Percentiles rank a stretch among this genome's conserved stretches.
phyloP scores from a whole-genome alignment of 1,140 invertebrate genomes.

The Nomia melanderi region DNA sequence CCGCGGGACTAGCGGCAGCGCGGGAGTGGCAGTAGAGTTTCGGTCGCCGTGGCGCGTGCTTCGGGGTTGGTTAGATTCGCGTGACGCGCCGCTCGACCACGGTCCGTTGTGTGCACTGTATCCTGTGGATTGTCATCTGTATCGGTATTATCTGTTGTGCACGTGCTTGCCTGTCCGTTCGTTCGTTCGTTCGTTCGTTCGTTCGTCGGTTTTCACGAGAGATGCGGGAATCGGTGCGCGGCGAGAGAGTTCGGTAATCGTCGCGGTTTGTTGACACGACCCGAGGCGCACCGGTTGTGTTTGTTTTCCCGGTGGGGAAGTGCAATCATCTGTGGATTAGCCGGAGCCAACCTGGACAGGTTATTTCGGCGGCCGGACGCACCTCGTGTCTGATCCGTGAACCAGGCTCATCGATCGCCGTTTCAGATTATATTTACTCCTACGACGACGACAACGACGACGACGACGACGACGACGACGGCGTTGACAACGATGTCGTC shows the following conservation, averaged over 20 bases:
- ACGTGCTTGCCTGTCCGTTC: too few species aligned
- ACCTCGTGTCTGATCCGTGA: conserved; percentile 43
- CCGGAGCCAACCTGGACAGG: conserved; percentile 44
- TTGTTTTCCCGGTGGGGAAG: conserved; percentile 31
- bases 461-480: too few species aligned
- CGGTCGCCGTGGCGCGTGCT: conserved; percentile 68
- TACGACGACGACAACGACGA: background rate
- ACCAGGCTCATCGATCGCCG: conserved; percentile 54
- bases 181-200: too few species aligned
- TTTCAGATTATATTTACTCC: conserved; percentile 45
- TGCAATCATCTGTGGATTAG: conserved; percentile 62
- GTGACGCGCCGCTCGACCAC: background rate
- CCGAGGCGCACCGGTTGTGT: conserved; percentile 12
- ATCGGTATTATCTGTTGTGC: background rate
- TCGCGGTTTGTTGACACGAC: conserved; percentile 46
- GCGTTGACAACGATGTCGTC: too few species aligned
- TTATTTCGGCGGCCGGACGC: conserved; percentile 42
- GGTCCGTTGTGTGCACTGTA: background rate
- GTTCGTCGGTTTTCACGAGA: background rate
- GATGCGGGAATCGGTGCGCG: background rate
- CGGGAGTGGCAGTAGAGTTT: conserved; percentile 72
- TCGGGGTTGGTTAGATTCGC: conserved; percentile 30
- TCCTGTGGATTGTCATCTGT: background rate
- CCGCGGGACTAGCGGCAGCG: conserved; percentile 52
- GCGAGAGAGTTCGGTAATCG: background rate